Base-by-base conservation (phyloP, 2,113 vertebrate genomes). In the Perca schrenkii region DNA sequence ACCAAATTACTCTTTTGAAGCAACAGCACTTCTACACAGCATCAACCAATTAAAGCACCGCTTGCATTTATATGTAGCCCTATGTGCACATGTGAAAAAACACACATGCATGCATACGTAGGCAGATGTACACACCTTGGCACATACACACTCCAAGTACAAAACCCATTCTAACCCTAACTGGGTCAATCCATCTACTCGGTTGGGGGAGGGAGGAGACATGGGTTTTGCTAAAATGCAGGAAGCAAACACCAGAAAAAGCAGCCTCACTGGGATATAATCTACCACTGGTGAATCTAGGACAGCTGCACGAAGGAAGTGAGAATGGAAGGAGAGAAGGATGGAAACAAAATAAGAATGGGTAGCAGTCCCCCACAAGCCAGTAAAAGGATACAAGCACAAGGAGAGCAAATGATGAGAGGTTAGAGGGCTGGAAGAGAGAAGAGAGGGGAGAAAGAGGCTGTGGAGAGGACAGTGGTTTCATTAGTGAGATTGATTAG, bases 401-500 rank as follows among this genome's bases (percentile, higher is more conserved):
- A 65, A 80, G 57, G 66, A 62, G 62, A 79, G 83, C 79, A 83
- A 88, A 88, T 87, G 86, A 89, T 90, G 83, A 86, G 81, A 86
- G 80, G 81, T 84, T 81, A 70, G 76, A 83, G 85, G 88, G 86
- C 67, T 84, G 73, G 28, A 63, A 69, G 61, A 74, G 54, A 65
- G 82, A 60, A 40, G 72, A 77, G 70, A 79, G 78, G 68, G 80
- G 74, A 69, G 79, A 86, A 80, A 80, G 83, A 74, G 80, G 86
- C 82, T 80, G 88, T 68, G 88, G 80, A 93, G 89, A 91, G 91
- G 92, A 93, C 87, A 87, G 85, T 78, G 86, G 85, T 92, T 93
- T 94, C 93, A 94, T 94, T 93, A 94, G 92, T 92, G 90, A 93
- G 93, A 94, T 94, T 94, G 93, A 94, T 94, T 94, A 92, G 91